Base-by-base conservation (phyloP, 2,888 invertebrate species). In the Drosophila emarginata region DNA sequence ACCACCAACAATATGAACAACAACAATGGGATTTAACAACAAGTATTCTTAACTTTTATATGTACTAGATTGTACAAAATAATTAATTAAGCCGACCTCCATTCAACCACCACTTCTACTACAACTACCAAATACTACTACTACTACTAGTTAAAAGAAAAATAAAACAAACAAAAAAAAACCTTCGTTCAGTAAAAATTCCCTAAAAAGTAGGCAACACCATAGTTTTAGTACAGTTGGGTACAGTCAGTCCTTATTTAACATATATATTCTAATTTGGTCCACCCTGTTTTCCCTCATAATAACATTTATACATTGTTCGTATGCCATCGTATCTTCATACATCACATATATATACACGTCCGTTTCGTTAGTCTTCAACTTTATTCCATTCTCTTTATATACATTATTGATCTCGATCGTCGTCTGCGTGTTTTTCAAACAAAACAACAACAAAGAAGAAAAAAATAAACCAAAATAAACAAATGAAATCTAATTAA, bases 1-100 rank as follows among this genome's bases (percentile, higher is more conserved):
- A 45, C 18, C 12, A 63, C 26, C 26, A 26, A 26, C 26, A 26
- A 26, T 26, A 26, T 26, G 26, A 26, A 26, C 65, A 21, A 52
- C 64, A 64, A 54, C 21, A 62, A 56, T 59, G 45, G 21, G 21
- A 45, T 45, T 45, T 21, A 45, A 45, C 60, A 39, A 56, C 62
- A 74, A 64, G 66, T 77, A 73, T 70, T 72, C 72, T 70, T 69
- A 70, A 83, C 56, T 66, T 64, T 64, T 68, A 72, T 64, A 77
- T 85, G 83, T 86, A 79, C 80, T 79, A 71, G 80, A 85, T 86
- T 80, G 83, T 86, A 80, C 80, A 77, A 36, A 54, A 45, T 32
- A 56, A n/a, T 18, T 36, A 36, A 18, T 18, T 28, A 56, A 56
- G 32, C 15, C 12, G 26, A 56, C 32, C 52, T 52, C 4, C 23